A percentile compares a stretch with the other conserved stretches of the same genome.
These are phyloP conservation scores for Grus americana DNA, from an alignment of 2,113 vertebrate species.

Conservation along the genomic window DNA sequence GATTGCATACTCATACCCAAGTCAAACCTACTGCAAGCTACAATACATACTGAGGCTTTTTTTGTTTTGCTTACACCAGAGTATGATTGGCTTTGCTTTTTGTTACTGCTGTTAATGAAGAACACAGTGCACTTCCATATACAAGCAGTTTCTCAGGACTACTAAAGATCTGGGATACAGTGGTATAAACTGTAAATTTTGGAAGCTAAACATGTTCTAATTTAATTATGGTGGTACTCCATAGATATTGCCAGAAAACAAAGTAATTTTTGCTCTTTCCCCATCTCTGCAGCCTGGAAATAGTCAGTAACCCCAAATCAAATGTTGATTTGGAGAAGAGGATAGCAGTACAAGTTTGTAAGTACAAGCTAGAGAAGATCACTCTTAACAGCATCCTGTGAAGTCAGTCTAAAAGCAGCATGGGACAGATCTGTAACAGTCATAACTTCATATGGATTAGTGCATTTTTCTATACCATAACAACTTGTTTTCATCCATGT, in stretches of 20 bases:
- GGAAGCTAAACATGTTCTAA: neutral
- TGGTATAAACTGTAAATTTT: neutral
- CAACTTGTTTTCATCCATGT: neutral
- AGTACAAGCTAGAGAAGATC: neutral
- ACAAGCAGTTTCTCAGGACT: neutral
- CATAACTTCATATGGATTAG: neutral
- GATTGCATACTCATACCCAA: neutral
- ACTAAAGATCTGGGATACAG: neutral
- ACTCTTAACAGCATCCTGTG: neutral
- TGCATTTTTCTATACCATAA: neutral
- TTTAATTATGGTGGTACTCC: neutral
- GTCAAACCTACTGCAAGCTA: neutral
- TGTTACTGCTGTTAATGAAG: neutral
- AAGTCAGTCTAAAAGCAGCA: neutral
- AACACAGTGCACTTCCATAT: neutral
- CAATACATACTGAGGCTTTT: rapidly evolving
- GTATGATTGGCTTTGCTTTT: neutral
- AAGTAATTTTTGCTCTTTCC: neutral
- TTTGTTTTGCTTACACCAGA: neutral
- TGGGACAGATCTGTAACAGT: neutral
- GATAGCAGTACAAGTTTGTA: neutral
- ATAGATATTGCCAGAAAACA: neutral
- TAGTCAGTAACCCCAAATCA: neutral
- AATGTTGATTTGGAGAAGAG: neutral
- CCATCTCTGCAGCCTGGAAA: neutral